Base-by-base conservation (phyloP, 1,140 invertebrate genomes). In the Scaptomyza pallida region DNA sequence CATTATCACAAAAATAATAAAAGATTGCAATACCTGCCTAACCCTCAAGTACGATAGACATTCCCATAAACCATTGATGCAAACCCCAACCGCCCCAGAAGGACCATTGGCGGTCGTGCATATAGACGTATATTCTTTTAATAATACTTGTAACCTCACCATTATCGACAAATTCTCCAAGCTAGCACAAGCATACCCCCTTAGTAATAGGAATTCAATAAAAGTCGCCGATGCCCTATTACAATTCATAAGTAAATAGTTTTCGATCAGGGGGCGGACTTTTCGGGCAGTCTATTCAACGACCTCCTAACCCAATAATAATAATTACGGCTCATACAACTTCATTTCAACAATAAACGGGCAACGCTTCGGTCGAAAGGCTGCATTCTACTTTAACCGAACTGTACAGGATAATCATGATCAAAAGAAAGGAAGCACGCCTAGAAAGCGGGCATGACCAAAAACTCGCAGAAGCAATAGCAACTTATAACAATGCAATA, bases 341-440 rank as follows among this genome's bases (percentile, higher is more conserved):
- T 33, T 57, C 9, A 45, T 57, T 44, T 10, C 15, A 57, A 45
- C 40, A 61, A 61, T 61, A 5, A 26, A 41, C 47, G 4, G 43
- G 30, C 3, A 56, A 56, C 30, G 62, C 51, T 47, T 23, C 12
- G n/a, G 19, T 64, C 12, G 30, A 64, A 19, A 55, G 43, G 16
- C 43, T 56, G 41, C 43, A 48, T 15, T 65, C 52, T 30, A 48
- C 62, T 33, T 45, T 65, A 30, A 65, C 33, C 52, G 52, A 65
- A 48, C 21, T 57, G 13, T 65, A 54, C 19, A 40, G 51, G n/a
- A 54, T 54, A 40, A 41, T 54, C 19, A 23, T 41, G 19, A 37
- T 8, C 51, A 40, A 54, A 15, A 54, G 17, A 19, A 54, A 54
- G 35, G 51, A 54, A 54, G 50, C 52, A 55, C 21, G 26, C 26